phyloP scores from a whole-genome alignment of 2,113 vertebrate genomes.

The Zosterops japonicus region DNA sequence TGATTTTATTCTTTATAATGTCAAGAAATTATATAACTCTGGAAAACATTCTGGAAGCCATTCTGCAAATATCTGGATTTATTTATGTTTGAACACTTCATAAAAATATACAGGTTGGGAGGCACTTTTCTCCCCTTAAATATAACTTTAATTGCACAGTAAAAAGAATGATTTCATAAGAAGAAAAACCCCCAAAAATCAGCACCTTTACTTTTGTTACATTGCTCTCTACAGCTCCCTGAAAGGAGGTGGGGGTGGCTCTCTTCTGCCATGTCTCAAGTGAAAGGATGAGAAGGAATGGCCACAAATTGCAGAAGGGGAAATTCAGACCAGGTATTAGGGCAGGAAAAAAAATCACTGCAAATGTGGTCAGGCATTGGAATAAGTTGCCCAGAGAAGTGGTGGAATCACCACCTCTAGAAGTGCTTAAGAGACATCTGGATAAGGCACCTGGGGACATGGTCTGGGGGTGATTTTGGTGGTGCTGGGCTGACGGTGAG shows the following conservation, averaged over 20 bases:
- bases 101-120: not conserved
- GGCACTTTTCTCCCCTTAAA: not conserved
- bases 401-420: not conserved
- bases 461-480: too few species aligned
- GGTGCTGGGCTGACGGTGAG: not conserved
- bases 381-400: not conserved
- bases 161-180: not conserved
- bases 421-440: not conserved
- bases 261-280: not conserved
- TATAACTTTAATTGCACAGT: not conserved
- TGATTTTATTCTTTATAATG: not conserved
- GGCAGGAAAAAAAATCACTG: not conserved
- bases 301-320: not conserved
- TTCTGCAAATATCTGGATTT: not conserved
- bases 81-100: not conserved
- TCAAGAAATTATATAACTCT: not conserved
- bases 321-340: not conserved
- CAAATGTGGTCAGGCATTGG: not conserved
- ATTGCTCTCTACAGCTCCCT: not conserved
- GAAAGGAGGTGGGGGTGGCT: not conserved
- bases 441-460: not conserved
- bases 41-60: not conserved
- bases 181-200: not conserved
- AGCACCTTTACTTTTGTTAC: not conserved
- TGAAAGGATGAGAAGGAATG: not conserved